These are phyloP conservation scores for Heterodera carotae DNA, from an alignment of 1,140 invertebrate species.

Conservation along the genomic window DNA sequence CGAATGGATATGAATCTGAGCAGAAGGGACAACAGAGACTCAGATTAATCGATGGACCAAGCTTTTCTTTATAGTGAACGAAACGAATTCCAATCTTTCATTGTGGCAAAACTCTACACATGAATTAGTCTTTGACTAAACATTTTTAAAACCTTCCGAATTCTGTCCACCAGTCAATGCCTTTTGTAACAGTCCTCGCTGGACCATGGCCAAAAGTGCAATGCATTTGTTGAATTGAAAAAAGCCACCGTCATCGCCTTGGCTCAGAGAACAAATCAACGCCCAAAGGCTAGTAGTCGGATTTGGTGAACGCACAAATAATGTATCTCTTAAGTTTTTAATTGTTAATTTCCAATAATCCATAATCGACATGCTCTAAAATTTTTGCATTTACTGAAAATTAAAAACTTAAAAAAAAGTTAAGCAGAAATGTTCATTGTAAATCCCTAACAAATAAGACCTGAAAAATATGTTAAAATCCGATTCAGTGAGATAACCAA, in stretches of 20 bases:
- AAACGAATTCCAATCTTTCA: too few species aligned
- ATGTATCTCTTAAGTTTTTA: too few species aligned
- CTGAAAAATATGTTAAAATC: conserved; percentile 7
- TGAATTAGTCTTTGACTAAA: too few species aligned
- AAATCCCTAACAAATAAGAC: background rate
- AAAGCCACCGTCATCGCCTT: background rate
- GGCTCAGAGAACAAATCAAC: conserved; percentile 1
- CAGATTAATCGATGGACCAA: background rate
- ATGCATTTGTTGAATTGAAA: background rate
- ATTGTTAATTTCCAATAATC: too few species aligned
- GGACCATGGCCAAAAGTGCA: conserved; percentile 8
- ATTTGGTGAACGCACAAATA: background rate
- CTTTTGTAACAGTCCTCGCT: background rate
- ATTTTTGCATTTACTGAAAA: background rate
- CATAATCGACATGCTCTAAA: too few species aligned
- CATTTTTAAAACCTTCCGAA: background rate
- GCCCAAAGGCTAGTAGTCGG: background rate
- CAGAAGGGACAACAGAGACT: background rate
- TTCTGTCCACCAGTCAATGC: background rate
- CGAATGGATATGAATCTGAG: conserved; percentile 3
- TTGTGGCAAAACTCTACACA: too few species aligned
- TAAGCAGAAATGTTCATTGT: background rate
- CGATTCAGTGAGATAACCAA: conserved; percentile 10
- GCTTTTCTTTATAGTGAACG: too few species aligned
- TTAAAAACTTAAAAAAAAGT: background rate